These are phyloP conservation scores for Holotrichia oblita DNA, from an alignment of 1,140 invertebrate genomes.

Conservation along the genomic window DNA sequence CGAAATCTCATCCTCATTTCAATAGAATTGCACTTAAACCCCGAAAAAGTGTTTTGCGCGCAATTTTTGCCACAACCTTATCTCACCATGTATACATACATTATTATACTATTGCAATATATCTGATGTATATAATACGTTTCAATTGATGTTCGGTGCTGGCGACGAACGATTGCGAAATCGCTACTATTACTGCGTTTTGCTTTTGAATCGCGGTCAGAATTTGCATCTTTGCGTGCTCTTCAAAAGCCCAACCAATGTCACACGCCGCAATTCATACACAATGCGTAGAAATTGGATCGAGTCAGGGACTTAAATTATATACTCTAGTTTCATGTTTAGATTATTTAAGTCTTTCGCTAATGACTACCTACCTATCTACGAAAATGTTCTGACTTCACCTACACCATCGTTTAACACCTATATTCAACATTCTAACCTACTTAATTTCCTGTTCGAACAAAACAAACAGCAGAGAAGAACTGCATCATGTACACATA, in stretches of 20 bases:
- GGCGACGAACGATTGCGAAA: not conserved
- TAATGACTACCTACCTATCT: too few relatives aligned
- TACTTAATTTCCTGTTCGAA: constrained; percentile 42
- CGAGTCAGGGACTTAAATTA: not conserved
- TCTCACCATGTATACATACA: too few relatives aligned
- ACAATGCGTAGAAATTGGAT: constrained; percentile 17
- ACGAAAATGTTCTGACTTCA: not conserved
- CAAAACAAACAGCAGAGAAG: constrained; percentile 37
- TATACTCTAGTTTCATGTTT: too few relatives aligned
- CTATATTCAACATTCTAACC: constrained; percentile 37
- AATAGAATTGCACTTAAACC: too few relatives aligned
- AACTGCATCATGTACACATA: not conserved
- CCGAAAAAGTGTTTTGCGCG: not conserved
- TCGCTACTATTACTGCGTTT: not conserved
- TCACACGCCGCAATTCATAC: not conserved
- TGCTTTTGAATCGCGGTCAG: constrained; percentile 27
- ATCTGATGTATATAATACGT: not conserved
- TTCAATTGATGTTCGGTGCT: too few relatives aligned
- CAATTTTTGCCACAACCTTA: not conserved
- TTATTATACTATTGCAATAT: constrained; percentile 5
- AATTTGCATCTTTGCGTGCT: constrained; percentile 18
- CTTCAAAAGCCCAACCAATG: not conserved
- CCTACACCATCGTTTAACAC: not conserved
- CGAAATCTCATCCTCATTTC: too few relatives aligned
- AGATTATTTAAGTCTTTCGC: too few relatives aligned